phyloP scores from a whole-genome alignment of 2,888 invertebrate species.

The Periphyllus acericola region DNA sequence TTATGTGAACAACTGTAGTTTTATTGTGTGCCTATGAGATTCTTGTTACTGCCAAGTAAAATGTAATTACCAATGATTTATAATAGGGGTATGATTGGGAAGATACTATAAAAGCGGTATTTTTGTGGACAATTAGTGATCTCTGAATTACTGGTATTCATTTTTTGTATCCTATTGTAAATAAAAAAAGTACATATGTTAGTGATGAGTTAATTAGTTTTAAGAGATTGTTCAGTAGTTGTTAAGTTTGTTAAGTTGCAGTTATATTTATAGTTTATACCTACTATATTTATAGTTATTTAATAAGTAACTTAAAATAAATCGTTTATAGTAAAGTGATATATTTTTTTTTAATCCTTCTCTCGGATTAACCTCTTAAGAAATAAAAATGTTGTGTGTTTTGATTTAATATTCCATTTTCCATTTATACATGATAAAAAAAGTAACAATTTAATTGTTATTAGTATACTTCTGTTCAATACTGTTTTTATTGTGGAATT shows the following conservation, averaged over 20 bases:
- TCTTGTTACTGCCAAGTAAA: conserved; percentile 50
- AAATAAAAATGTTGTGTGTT: not conserved
- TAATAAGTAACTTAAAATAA: conserved; percentile 55
- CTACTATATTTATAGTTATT: conserved; percentile 39
- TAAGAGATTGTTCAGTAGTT: conserved; percentile 60
- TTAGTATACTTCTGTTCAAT: no score
- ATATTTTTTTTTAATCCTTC: not conserved
- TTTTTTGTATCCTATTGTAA: conserved; percentile 61
- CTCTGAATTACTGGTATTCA: conserved; percentile 61
- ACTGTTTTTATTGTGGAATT: no score
- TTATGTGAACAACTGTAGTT: conserved; percentile 44
- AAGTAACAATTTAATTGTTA: not conserved
- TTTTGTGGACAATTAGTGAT: conserved; percentile 59
- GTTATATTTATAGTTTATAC: conserved; percentile 59
- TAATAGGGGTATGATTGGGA: not conserved
- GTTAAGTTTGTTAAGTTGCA: conserved; percentile 59
- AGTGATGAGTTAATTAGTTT: conserved; percentile 60
- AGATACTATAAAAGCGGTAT: conserved; percentile 53
- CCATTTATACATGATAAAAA: not conserved
- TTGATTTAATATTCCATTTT: not conserved
- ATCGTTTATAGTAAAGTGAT: conserved; percentile 48
- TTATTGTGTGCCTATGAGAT: conserved; percentile 25
- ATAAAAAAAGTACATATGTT: conserved; percentile 48
- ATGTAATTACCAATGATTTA: conserved; percentile 20
- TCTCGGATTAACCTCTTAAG: not conserved